Conservation (phyloP, 2,113 vertebrate genomes). For the Coracopsis vasa region DNA sequence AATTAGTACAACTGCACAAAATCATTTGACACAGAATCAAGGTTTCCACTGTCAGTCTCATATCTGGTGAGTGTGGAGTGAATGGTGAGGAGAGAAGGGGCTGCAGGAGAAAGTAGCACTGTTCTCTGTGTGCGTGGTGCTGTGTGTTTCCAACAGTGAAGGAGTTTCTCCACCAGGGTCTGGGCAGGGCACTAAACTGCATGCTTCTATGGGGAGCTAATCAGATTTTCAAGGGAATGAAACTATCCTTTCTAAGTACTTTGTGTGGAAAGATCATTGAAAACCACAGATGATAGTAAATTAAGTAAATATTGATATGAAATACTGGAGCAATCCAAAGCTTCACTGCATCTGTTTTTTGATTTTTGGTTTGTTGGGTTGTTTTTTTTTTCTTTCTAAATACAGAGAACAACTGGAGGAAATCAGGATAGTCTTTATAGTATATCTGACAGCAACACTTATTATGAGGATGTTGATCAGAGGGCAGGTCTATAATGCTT, state of each 20-base stretch:
- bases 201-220: not conserved
- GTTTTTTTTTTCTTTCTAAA: not conserved
- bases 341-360: not conserved
- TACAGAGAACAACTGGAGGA: not conserved
- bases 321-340: not conserved
- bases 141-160: not conserved
- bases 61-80: not conserved
- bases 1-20: not conserved
- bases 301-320: not conserved
- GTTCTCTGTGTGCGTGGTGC: not conserved
- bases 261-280: not conserved
- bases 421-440: not conserved
- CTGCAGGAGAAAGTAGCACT: no score
- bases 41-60: not conserved
- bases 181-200: not conserved
- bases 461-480: not conserved
- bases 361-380: not conserved
- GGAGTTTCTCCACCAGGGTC: not conserved
- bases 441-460: not conserved
- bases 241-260: accelerated
- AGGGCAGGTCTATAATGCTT: not conserved
- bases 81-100: not conserved
- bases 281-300: not conserved
- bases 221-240: not conserved
- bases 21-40: not conserved